Conservation (phyloP, 2,888 invertebrate species). For the Dromius quadrimaculatus region DNA sequence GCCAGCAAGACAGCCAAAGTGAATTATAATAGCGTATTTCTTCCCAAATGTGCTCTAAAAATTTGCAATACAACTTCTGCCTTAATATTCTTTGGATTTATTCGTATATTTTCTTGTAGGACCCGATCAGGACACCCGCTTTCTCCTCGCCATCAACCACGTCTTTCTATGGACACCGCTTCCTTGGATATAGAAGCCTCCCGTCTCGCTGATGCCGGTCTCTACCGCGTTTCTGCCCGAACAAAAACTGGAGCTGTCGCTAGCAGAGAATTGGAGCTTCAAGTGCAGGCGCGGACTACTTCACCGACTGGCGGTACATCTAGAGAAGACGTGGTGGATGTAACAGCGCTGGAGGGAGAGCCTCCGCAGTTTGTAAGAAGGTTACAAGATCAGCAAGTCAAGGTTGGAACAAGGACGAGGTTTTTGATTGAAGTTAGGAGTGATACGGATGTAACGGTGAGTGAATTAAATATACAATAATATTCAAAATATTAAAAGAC, state of each 20-base stretch:
- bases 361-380: constrained; percentile 87
- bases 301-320: constrained; percentile 79
- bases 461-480: too few relatives aligned
- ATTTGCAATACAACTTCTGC: too few relatives aligned
- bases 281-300: constrained; percentile 69
- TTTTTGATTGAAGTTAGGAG: constrained; percentile 88
- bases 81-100: too few relatives aligned
- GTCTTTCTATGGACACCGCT: background rate
- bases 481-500: too few relatives aligned
- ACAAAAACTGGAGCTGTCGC: constrained; percentile 70
- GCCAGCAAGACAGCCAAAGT: too few relatives aligned
- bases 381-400: constrained; percentile 87
- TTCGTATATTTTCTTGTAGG: background rate
- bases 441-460: constrained; percentile 80
- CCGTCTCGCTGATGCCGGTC: constrained; percentile 78
- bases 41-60: too few relatives aligned
- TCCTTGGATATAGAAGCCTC: constrained; percentile 71
- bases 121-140: constrained; percentile 57
- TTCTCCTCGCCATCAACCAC: constrained; percentile 65
- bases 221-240: constrained; percentile 79
- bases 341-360: constrained; percentile 79
- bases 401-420: constrained; percentile 89
- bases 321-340: constrained; percentile 69
- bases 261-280: constrained; percentile 70
- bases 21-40: too few relatives aligned